Conservation (phyloP, 2,888 invertebrate genomes). For the Epistrophella euchroma region DNA sequence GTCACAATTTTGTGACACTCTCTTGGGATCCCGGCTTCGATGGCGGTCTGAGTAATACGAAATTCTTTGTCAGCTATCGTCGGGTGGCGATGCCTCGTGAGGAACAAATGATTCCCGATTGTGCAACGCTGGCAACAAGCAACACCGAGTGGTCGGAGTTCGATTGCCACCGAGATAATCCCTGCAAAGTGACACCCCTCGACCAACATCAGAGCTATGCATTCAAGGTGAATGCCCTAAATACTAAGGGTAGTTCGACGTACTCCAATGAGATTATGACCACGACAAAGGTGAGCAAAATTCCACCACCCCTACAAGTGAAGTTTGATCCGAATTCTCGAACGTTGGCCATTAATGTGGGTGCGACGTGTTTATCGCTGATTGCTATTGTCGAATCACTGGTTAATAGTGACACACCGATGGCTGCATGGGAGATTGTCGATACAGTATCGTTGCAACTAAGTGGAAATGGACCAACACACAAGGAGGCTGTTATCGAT, state of each 20-base stretch:
- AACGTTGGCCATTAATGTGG: constrained; percentile 91
- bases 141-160: constrained; percentile 91
- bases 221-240: constrained; percentile 95
- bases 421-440: constrained; percentile 88
- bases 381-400: constrained; percentile 91
- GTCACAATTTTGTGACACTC: constrained; percentile 91
- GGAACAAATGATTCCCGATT: constrained; percentile 87
- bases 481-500: constrained; percentile 89
- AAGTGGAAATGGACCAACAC: constrained; percentile 88
- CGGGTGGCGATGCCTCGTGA: constrained; percentile 87
- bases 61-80: constrained; percentile 93
- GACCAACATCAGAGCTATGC: constrained; percentile 94
- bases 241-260: constrained; percentile 94
- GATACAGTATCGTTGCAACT: constrained; percentile 89
- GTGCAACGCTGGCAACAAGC: constrained; percentile 86
- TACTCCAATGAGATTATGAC: constrained; percentile 93
- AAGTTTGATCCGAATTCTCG: constrained; percentile 92
- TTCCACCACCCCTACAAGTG: constrained; percentile 91
- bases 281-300: constrained; percentile 93
- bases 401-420: constrained; percentile 86
- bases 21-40: constrained; percentile 96
- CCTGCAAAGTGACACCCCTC: constrained; percentile 93
- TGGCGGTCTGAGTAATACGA: constrained; percentile 93
- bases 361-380: constrained; percentile 90
- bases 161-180: constrained; percentile 93